phyloP scores from a whole-genome alignment of 2,113 vertebrate genomes.

The Rhombomys opimus region DNA sequence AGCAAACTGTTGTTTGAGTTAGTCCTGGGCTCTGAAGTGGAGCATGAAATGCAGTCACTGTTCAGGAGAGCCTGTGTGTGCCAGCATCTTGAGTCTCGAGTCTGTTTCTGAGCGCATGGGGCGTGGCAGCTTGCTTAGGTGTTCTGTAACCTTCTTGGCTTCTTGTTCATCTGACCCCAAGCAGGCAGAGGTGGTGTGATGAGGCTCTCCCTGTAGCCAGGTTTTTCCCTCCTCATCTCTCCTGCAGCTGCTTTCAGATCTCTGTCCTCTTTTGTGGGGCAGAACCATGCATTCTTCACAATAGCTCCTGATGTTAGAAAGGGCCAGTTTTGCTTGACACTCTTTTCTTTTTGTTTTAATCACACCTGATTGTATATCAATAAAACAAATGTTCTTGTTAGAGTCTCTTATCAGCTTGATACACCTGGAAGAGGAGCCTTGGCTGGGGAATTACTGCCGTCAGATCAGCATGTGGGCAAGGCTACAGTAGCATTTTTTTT shows the following conservation, averaged over 20 bases:
- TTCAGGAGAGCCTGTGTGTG: not conserved
- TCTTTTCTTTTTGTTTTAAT: not conserved
- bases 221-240: not conserved
- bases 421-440: not conserved
- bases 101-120: rapidly evolving
- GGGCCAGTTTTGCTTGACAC: rapidly evolving
- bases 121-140: rapidly evolving
- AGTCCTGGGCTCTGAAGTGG: not conserved
- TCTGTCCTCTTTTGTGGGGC: not conserved
- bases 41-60: not conserved
- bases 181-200: not conserved
- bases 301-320: not conserved
- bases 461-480: not conserved
- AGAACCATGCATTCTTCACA: not conserved
- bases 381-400: not conserved
- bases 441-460: not conserved
- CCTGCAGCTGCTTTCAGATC: not conserved
- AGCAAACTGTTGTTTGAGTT: not conserved
- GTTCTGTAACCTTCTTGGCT: not conserved
- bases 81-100: not conserved
- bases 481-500: not conserved
- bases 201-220: rapidly evolving
- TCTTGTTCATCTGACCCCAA: not conserved
- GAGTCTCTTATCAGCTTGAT: not conserved
- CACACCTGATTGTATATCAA: not conserved